phyloP scores from a whole-genome alignment of 2,888 invertebrate genomes.

The Girardia tigrina region DNA sequence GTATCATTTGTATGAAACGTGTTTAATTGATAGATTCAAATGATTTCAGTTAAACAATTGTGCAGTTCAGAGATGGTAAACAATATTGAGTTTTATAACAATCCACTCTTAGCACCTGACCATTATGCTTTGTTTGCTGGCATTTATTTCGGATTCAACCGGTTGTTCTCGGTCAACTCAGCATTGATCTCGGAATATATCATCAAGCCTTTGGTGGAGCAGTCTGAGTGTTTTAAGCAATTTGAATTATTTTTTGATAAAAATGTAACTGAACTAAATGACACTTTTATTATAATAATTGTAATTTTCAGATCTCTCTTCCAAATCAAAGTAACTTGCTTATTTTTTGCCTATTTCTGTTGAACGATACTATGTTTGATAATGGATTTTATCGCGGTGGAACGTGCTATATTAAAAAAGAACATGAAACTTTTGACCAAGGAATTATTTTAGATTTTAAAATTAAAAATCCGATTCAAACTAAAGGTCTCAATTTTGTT shows the following conservation, averaged over 20 bases:
- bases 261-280: too few relatives aligned
- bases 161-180: neutral
- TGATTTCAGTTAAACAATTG: constrained; percentile 3
- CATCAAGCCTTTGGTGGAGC: neutral
- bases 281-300: too few relatives aligned
- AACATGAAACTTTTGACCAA: neutral
- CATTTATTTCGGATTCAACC: neutral
- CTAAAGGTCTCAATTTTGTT: neutral
- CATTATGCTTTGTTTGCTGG: neutral
- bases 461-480: neutral
- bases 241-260: neutral
- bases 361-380: neutral
- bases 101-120: neutral
- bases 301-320: neutral
- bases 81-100: neutral
- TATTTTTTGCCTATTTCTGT: neutral
- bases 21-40: neutral
- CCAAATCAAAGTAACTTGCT: neutral
- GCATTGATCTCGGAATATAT: neutral
- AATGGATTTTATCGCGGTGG: neutral
- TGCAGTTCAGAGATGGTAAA: neutral
- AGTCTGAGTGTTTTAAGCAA: neutral
- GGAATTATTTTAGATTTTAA: neutral
- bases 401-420: neutral
- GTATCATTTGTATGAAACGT: neutral